Percentiles rank a stretch among this genome's conserved stretches.
Evolutionary conservation across 2,888 invertebrate genomes (phyloP).

Genomic region (Cepaea hortensis): DNA sequence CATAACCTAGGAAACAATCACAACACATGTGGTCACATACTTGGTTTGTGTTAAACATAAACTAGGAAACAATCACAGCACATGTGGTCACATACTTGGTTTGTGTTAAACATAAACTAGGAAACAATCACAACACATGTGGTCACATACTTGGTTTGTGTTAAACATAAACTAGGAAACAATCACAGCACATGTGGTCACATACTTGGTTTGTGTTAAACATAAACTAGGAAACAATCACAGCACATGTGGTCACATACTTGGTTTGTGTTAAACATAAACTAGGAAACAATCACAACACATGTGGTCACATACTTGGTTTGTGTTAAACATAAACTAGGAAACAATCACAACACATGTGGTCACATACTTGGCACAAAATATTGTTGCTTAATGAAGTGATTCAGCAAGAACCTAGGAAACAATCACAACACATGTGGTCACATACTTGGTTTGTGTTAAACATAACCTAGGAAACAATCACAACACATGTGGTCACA

Average conservation of each 20-base stretch:
- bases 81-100: constrained; percentile 81
- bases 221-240: constrained; percentile 82
- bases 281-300: constrained; percentile 77
- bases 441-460: constrained; percentile 88
- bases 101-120: constrained; percentile 92
- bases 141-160: constrained; percentile 86
- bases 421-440: neutral
- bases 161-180: constrained; percentile 87
- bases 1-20: constrained; percentile 79
- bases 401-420: neutral
- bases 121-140: neutral
- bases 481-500: constrained; percentile 47
- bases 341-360: neutral
- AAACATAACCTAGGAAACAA: constrained; percentile 81
- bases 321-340: constrained; percentile 92
- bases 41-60: constrained; percentile 93
- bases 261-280: constrained; percentile 93
- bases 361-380: constrained; percentile 83
- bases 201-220: constrained; percentile 91
- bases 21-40: constrained; percentile 76
- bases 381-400: neutral
- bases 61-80: constrained; percentile 77
- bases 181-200: neutral
- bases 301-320: constrained; percentile 81
- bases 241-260: constrained; percentile 76